phyloP scores from a whole-genome alignment of 2,888 invertebrate species.

The Hydroisotoma schaefferi region DNA sequence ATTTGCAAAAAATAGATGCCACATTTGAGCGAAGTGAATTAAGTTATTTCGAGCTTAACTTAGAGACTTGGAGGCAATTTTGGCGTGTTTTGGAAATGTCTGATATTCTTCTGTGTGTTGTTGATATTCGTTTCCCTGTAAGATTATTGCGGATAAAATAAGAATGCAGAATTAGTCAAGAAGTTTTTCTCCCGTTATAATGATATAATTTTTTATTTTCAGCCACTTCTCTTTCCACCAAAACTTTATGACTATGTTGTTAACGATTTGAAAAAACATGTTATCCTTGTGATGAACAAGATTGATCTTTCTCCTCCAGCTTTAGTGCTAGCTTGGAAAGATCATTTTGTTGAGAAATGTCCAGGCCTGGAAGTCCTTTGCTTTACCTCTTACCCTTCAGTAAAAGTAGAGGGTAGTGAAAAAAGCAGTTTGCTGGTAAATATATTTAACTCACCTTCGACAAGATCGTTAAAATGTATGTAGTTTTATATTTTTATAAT shows the following conservation, averaged over 20 bases:
- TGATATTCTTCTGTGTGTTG: slow-evolving; percentile 79
- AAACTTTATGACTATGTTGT: slow-evolving; percentile 77
- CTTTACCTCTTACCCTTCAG: slow-evolving; percentile 78
- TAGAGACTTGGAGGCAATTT: slow-evolving; percentile 94
- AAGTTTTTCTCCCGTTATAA: background rate
- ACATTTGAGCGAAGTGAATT: slow-evolving; percentile 63
- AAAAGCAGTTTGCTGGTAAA: background rate
- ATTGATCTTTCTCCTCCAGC: slow-evolving; percentile 79
- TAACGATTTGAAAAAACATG: slow-evolving; percentile 69
- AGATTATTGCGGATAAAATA: too few relatives aligned
- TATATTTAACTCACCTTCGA: background rate
- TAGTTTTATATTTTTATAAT: background rate
- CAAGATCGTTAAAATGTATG: too few relatives aligned
- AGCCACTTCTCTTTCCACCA: slow-evolving; percentile 74
- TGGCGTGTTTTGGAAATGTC: slow-evolving; percentile 96
- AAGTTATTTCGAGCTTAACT: slow-evolving; percentile 86
- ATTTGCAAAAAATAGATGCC: slow-evolving; percentile 65
- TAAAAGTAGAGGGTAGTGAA: slow-evolving; percentile 62
- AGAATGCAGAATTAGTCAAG: too few relatives aligned
- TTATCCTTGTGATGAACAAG: slow-evolving; percentile 87
- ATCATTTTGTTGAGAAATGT: slow-evolving; percentile 68
- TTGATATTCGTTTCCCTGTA: slow-evolving; percentile 81
- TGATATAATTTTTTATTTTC: slow-evolving; percentile 34
- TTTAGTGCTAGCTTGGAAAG: slow-evolving; percentile 81
- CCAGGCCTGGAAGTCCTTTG: slow-evolving; percentile 71